Percentiles rank a stretch among this genome's conserved stretches.
phyloP scores from a whole-genome alignment of 2,113 vertebrate species.

The Pterocles orientalis region DNA sequence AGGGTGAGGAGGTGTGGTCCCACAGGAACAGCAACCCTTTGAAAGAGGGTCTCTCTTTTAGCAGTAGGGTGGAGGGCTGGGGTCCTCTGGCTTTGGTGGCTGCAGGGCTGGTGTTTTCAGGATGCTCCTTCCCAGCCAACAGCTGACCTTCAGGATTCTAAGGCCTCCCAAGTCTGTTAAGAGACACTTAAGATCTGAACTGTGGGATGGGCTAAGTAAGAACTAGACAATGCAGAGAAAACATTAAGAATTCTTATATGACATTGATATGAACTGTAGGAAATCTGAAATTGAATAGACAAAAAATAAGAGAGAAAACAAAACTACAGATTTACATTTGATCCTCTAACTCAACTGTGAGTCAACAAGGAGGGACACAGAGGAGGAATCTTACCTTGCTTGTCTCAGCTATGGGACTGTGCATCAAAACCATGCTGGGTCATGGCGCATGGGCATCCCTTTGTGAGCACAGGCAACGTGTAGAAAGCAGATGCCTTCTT shows the following conservation, averaged over 20 bases:
- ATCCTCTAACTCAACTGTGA: background rate
- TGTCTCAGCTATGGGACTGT: background rate
- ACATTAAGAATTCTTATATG: background rate
- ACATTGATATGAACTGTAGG: background rate
- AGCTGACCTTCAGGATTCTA: background rate
- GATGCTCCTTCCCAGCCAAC: background rate
- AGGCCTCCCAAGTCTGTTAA: background rate
- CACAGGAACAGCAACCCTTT: background rate
- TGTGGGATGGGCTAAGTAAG: background rate
- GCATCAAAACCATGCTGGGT: background rate
- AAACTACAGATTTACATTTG: background rate
- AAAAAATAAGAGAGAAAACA: background rate
- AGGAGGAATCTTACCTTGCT: background rate
- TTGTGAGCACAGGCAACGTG: accelerated
- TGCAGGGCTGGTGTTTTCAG: background rate
- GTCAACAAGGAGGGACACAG: background rate
- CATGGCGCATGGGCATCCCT: background rate
- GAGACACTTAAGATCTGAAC: background rate
- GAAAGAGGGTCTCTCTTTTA: background rate
- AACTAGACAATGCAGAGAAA: background rate
- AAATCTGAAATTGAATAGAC: background rate
- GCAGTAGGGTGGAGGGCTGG: background rate
- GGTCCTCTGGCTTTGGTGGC: background rate
- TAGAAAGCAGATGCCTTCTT: background rate
- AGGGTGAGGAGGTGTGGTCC: background rate